Base-by-base conservation (phyloP, 2,888 invertebrate genomes). In the Lasiommata megera region DNA sequence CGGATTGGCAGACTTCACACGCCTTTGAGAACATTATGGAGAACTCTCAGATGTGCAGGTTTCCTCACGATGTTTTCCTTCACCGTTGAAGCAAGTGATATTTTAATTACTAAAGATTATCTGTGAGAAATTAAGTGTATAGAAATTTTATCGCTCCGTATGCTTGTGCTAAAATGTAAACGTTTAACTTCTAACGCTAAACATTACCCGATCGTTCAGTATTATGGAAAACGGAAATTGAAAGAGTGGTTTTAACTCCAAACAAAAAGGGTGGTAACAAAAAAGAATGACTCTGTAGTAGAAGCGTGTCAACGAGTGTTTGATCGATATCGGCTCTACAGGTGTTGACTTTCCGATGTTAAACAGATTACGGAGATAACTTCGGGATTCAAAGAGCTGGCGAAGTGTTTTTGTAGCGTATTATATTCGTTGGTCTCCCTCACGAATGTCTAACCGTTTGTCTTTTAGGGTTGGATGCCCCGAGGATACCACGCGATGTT, bases 301-400 rank as follows among this genome's bases (percentile, higher is more conserved):
- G 14, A 66, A 60, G 60, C 61, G 61, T 65, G 63, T 64, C 68
- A 73, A 80, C 73, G 74, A 77, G 73, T 71, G 69, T 79, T 79
- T 75, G 76, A 79, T 77, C 68, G 65, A 69, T 65, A 67, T 63
- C 64, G 58, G 38, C 56, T 70, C 74, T 76, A 11, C 34, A 34
- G 34, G 34, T 34, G 34, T 34, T 11, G 9, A 40, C 17, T 40
- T 40, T 40, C 17, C 40, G 16, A 40, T 17, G 40, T 40, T 16
- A 16, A 12, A 34, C 34, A 34, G 3, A 34, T 34, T 34, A 34
- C 11, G 34, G 9, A 34, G 34, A 34, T 34, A 34, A 11, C 34
- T 34, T 34, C 11, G 34, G 34, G 11, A 34, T 23, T 3, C 23
- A n/a, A n/a, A n/a, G 9, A 31, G 31, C n/a, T n/a, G 5, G 3